phyloP scores from a whole-genome alignment of 53 echinoderm and acorn worm genomes.

The Arbacia lixula region DNA sequence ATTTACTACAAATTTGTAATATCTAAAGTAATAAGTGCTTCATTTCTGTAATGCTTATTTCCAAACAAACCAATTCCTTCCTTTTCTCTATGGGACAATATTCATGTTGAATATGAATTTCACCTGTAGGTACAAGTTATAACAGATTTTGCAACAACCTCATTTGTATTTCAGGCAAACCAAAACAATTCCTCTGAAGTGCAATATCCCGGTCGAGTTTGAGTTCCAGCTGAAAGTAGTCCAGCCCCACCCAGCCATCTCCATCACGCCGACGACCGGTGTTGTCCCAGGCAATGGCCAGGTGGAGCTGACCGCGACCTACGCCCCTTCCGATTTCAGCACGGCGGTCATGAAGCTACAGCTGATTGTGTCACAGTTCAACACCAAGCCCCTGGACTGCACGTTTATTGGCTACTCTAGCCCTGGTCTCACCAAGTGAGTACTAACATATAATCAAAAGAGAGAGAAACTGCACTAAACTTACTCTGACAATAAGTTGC shows the following conservation, averaged over 20 bases:
- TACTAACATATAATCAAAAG: no score
- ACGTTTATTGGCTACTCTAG: constrained; percentile 76
- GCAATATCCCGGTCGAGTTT: constrained; percentile 92
- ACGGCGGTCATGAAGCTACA: constrained; percentile 96
- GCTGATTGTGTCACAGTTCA: constrained; percentile 91
- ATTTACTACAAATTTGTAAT: no score
- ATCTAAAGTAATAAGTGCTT: no score
- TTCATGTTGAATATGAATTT: no score
- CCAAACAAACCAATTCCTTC: no score
- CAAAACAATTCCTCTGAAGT: constrained; percentile 78
- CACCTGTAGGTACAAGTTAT: no score
- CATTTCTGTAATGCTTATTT: no score
- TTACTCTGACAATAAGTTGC: no score
- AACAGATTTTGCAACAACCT: neutral
- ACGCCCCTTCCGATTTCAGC: constrained; percentile 91
- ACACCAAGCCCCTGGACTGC: constrained; percentile 86
- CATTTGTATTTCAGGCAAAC: constrained; percentile 59
- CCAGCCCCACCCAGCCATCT: constrained; percentile 86
- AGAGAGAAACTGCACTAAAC: no score
- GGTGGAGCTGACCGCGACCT: constrained; percentile 74
- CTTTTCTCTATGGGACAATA: no score
- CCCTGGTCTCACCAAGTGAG: constrained; percentile 91
- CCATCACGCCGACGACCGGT: constrained; percentile 79
- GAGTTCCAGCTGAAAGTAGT: constrained; percentile 84
- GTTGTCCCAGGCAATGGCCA: constrained; percentile 85